phyloP scores from a whole-genome alignment of 35 echinoderm and acorn worm genomes.

The Diadema setosum region DNA sequence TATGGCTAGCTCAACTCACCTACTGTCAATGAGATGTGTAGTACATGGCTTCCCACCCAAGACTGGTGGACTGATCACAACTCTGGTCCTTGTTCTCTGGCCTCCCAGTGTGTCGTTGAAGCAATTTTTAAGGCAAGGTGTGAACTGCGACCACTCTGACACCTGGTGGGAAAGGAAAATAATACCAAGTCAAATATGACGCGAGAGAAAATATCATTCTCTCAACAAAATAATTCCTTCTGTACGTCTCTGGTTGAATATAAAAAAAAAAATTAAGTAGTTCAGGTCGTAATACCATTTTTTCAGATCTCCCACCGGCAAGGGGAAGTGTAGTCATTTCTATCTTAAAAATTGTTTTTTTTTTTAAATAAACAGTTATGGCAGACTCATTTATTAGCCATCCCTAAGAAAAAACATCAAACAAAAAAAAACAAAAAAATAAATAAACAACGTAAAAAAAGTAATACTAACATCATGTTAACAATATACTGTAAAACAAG shows the following conservation, averaged over 20 bases:
- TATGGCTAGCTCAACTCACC: neutral
- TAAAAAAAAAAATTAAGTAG: neutral
- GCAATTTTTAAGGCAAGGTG: slow-evolving; percentile 56
- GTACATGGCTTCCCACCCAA: slow-evolving; percentile 7
- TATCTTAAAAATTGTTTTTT: too few relatives aligned
- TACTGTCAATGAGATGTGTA: neutral
- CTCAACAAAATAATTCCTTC: neutral
- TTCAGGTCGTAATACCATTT: neutral
- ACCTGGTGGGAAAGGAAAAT: too few relatives aligned
- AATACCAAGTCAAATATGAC: neutral
- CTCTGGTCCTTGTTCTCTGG: slow-evolving; percentile 31
- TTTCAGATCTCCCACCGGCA: neutral
- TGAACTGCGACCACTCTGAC: slow-evolving; percentile 45
- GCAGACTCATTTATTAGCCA: too few relatives aligned
- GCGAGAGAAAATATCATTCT: neutral
- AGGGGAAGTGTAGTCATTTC: too few relatives aligned
- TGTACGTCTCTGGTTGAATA: neutral
- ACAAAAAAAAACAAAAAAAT: too few relatives aligned
- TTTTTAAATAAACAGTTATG: too few relatives aligned
- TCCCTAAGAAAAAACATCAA: too few relatives aligned
- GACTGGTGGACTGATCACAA: slow-evolving; percentile 39
- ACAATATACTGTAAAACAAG: too few relatives aligned
- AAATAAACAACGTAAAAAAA: too few relatives aligned
- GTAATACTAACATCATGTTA: too few relatives aligned
- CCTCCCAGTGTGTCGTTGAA: slow-evolving; percentile 18